These are phyloP conservation scores for Meloidogyne floridensis DNA, from an alignment of 1,140 invertebrate species.

Conservation along the genomic window DNA sequence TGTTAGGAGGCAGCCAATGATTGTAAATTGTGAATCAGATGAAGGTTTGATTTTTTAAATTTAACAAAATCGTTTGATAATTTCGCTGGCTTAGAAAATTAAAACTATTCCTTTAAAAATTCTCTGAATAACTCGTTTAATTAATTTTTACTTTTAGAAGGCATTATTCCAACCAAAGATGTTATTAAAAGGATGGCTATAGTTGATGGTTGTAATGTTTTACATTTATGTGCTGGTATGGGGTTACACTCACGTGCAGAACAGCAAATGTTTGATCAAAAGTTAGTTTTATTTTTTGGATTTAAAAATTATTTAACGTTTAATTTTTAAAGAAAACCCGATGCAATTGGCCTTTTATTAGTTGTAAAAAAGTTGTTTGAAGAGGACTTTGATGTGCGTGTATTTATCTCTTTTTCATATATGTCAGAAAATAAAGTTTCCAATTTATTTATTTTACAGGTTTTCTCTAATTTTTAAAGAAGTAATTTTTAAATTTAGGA, in stretches of 20 bases:
- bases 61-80: no score
- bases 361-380: constrained; percentile 23
- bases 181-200: not conserved
- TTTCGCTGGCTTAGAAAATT: no score
- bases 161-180: not conserved
- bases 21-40: no score
- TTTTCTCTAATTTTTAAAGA: not conserved
- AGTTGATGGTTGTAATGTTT: constrained; percentile 5
- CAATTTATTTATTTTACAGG: constrained; percentile 27
- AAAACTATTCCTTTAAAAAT: no score
- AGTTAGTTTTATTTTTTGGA: not conserved
- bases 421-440: constrained; percentile 20
- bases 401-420: constrained; percentile 27
- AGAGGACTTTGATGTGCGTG: constrained; percentile 19
- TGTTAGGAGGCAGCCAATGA: no score
- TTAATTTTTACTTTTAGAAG: not conserved
- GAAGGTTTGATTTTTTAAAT: no score
- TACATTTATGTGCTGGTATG: constrained; percentile 1
- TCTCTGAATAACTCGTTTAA: no score
- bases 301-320: not conserved
- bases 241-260: not conserved
- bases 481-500: no score
- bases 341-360: constrained; percentile 20
- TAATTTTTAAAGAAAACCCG: not conserved
- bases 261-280: not conserved